phyloP scores from a whole-genome alignment of 92 coral and sea anemone species.

The Montipora capitata region DNA sequence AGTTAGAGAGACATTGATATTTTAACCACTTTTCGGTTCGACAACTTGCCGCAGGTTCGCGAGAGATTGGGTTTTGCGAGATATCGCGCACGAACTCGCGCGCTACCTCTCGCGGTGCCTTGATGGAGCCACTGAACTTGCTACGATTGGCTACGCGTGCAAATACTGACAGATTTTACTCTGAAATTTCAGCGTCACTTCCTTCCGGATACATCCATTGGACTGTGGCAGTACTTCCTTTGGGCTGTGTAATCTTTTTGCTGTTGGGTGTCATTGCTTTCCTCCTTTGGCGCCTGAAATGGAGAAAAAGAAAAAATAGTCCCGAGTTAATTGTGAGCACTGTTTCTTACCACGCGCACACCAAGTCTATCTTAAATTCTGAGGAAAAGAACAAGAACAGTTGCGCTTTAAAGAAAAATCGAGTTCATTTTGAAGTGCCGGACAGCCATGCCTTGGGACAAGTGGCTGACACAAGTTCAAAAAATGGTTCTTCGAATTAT shows the following conservation, averaged over 20 bases:
- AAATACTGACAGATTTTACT: background rate
- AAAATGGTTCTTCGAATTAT: background rate
- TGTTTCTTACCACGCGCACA: slow-evolving; percentile 16
- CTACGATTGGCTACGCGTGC: too few species aligned
- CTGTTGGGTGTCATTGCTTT: slow-evolving; percentile 29
- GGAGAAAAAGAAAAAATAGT: background rate
- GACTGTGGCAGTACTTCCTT: slow-evolving; percentile 45
- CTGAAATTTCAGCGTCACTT: slow-evolving; percentile 6
- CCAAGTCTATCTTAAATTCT: slow-evolving; percentile 13
- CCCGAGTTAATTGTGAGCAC: slow-evolving; percentile 8
- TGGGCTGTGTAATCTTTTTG: slow-evolving; percentile 20
- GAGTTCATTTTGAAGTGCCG: slow-evolving; percentile 27
- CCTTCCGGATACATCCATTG: slow-evolving; percentile 47
- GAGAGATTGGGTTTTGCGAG: too few species aligned
- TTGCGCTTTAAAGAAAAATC: background rate
- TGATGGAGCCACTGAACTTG: too few species aligned
- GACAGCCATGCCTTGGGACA: background rate
- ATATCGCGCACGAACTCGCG: too few species aligned
- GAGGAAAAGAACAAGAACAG: background rate
- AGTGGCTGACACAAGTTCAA: too few species aligned
- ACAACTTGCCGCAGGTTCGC: too few species aligned
- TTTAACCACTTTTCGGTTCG: too few species aligned
- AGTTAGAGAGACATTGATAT: too few species aligned
- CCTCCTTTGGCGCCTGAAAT: slow-evolving; percentile 55
- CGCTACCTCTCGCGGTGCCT: too few species aligned